A percentile compares a stretch with the other conserved stretches of the same genome.
phyloP scores from a whole-genome alignment of 1,140 invertebrate species.

The Bombyx mandarina region DNA sequence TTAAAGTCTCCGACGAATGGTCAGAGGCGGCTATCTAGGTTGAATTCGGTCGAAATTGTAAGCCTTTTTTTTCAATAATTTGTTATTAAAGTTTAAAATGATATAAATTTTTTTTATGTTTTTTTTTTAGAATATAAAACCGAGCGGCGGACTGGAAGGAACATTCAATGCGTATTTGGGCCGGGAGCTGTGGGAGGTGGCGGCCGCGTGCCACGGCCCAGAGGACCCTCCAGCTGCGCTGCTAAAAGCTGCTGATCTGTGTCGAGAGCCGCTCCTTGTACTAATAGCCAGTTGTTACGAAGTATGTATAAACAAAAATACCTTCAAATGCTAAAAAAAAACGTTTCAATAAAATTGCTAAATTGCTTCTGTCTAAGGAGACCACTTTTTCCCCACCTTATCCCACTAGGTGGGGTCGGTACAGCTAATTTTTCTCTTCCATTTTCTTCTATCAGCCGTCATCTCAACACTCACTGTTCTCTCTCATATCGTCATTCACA shows the following conservation, averaged over 20 bases:
- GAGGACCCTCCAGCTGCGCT: slow-evolving; percentile 77
- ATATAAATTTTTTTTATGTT: neutral
- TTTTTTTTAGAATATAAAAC: slow-evolving; percentile 31
- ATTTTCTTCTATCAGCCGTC: no score
- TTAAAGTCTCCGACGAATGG: slow-evolving; percentile 54
- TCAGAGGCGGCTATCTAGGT: slow-evolving; percentile 42
- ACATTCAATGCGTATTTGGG: slow-evolving; percentile 39
- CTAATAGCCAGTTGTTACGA: slow-evolving; percentile 79
- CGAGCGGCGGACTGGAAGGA: slow-evolving; percentile 39
- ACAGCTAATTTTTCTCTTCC: no score
- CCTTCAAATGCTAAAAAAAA: no score
- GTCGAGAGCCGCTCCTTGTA: slow-evolving; percentile 73
- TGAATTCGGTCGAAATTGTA: slow-evolving; percentile 56
- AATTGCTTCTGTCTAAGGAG: no score
- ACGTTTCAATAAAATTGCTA: no score
- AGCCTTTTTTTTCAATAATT: slow-evolving; percentile 19
- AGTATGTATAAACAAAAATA: slow-evolving; percentile 44
- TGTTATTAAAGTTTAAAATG: neutral
- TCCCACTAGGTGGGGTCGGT: no score
- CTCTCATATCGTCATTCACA: no score
- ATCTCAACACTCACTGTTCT: no score
- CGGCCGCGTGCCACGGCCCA: slow-evolving; percentile 76
- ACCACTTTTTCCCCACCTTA: no score
- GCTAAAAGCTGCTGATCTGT: slow-evolving; percentile 70
- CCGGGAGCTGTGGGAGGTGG: slow-evolving; percentile 74